Evolutionary conservation across 2,797 vertebrate species (phyloP), one percentile per base, ranked within the genome.

Genomic region (Tokudaia tokunoshimensis): DNA sequence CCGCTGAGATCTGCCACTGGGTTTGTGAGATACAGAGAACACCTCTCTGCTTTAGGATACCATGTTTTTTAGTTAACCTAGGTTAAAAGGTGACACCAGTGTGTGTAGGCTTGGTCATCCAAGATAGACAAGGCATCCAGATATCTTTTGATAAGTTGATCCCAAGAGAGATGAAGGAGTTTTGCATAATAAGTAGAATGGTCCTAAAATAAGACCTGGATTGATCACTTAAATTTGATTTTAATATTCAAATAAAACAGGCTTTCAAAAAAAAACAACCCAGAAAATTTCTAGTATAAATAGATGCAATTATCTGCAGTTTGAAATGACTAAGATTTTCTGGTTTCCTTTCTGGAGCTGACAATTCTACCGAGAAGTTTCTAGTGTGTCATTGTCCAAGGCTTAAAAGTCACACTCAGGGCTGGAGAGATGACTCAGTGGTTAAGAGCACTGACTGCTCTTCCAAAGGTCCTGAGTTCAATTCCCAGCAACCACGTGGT

Each of bases 181-280:
- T n/a, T 78, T 76, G 5, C 3, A 50, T 47, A 61, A 57, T 34
- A 37, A n/a, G 67, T 0, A 63, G 19, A 13, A 19, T 37, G 96
- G 26, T 41, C 14, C 14, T 86, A 92, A 63, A 83, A n/a, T 22
- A 50, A 83, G 75, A 89, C 92, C 72, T 1, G 34, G 47, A 7
- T 70, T 74, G 14, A 3, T n/a, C 19, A 47, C 2, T 95, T 76
- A 52, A 72, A 59, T 81, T 89, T 92, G 29, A 81, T 91, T 92
- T 96, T 70, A 70, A 70, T 70, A n/a, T 70, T 90, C 72, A 79
- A 22, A 76, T 63, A 89, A 86, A 55, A 8, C 67, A n/a, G 67
- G 5, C 67, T 70, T n/a, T 94, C 79, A 78, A 24, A 57, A 6
- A 11, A 70, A n/a, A 70, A n/a, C n/a, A n/a, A 6, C 15, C 37